Conservation (phyloP, 2,797 vertebrate genomes). For the Lutra lutra region DNA sequence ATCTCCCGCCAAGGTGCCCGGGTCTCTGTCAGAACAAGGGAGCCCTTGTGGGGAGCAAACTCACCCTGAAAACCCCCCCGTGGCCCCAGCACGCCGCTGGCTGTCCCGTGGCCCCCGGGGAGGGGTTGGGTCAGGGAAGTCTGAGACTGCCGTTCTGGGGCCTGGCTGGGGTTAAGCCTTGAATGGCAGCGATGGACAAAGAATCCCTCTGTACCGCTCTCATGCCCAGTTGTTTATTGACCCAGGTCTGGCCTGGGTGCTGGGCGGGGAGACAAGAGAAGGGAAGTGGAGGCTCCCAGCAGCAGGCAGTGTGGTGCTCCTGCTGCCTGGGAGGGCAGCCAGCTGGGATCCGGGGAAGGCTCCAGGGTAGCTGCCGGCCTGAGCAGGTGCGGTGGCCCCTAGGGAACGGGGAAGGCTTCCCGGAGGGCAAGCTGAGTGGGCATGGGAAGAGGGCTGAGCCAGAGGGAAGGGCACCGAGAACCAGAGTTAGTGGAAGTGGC, state of each 20-base stretch:
- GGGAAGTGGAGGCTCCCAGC: background rate
- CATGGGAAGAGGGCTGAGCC: background rate
- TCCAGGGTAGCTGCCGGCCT: background rate
- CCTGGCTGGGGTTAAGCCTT: accelerated
- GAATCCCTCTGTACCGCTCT: no score
- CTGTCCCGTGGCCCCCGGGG: background rate
- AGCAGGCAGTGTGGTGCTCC: background rate
- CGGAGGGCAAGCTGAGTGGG: background rate
- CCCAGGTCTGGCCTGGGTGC: no score
- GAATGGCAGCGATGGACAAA: background rate
- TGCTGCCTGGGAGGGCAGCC: background rate
- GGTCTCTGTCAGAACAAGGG: background rate
- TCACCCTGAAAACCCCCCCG: accelerated
- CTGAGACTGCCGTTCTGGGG: background rate
- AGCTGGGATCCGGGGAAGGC: background rate
- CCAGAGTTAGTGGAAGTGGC: accelerated
- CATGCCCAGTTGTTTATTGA: accelerated
- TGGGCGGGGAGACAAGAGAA: background rate
- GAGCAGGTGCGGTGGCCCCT: background rate
- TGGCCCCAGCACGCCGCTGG: accelerated
- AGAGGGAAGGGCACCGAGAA: accelerated
- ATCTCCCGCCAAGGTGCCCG: accelerated
- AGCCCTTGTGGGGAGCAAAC: background rate
- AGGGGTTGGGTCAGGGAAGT: background rate
- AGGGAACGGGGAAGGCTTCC: background rate